Evolutionary conservation across 2,797 vertebrate genomes (phyloP).

Genomic region (Mus spretus): DNA sequence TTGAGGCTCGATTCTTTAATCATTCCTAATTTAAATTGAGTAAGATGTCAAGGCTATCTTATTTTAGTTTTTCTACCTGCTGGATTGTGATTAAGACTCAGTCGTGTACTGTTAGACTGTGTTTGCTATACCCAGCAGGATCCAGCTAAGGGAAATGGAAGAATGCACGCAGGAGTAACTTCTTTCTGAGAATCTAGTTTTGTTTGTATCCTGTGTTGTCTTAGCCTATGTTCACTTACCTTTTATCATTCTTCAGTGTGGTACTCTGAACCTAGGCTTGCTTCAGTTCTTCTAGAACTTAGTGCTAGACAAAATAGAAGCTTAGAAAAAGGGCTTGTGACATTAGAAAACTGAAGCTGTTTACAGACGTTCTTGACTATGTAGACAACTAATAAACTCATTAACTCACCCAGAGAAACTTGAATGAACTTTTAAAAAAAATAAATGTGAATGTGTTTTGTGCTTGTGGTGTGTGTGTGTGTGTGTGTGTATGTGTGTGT

Average conservation of each 20-base stretch:
- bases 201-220: neutral
- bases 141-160: neutral
- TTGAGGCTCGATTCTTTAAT: neutral
- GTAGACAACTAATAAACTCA: neutral
- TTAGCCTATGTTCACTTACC: neutral
- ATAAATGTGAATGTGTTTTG: neutral
- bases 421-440: neutral
- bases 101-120: too few relatives aligned
- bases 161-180: neutral
- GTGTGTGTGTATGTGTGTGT: neutral
- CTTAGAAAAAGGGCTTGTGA: neutral
- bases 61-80: neutral
- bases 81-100: neutral
- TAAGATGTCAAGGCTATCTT: neutral
- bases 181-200: neutral
- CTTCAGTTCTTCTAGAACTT: neutral
- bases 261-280: neutral
- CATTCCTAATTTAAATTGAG: neutral
- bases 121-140: neutral
- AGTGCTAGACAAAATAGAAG: neutral
- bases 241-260: neutral
- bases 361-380: neutral
- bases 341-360: neutral
- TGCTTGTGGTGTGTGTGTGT: neutral
- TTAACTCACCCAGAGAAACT: too few relatives aligned